A percentile compares a stretch with the other conserved stretches of the same genome.
Conservation (phyloP, 2,797 vertebrate species). For the Lagorchestes hirsutus region DNA sequence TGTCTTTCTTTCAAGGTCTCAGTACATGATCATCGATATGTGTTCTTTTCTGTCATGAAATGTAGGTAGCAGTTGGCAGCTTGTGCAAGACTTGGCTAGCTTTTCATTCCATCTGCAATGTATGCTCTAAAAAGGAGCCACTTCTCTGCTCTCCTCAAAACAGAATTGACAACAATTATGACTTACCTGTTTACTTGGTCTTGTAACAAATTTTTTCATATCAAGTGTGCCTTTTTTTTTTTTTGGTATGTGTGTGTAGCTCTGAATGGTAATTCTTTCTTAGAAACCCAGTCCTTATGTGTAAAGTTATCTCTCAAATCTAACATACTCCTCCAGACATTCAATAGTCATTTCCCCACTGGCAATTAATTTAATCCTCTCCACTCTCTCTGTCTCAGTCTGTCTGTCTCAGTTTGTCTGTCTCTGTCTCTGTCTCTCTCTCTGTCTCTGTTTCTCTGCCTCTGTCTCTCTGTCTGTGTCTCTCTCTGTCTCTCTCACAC, state of each 20-base stretch:
- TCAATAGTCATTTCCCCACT: not conserved
- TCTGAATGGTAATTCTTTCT: not conserved
- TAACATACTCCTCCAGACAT: not conserved
- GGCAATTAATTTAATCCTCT: not conserved
- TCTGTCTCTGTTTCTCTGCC: accelerated
- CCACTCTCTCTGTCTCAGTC: no score
- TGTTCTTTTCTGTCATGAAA: not conserved
- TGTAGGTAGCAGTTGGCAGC: not conserved
- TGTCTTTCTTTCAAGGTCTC: not conserved
- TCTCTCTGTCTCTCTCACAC: not conserved
- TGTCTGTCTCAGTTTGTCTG: no score
- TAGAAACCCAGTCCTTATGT: not conserved
- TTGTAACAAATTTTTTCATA: not conserved
- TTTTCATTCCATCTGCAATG: not conserved
- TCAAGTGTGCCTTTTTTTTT: not conserved
- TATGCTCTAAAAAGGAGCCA: not conserved
- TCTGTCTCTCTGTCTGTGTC: no score
- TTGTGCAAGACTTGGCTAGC: not conserved
- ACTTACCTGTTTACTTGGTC: not conserved
- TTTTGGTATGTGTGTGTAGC: not conserved
- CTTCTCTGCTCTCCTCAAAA: not conserved
- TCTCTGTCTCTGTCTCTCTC: no score
- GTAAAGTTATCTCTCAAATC: not conserved
- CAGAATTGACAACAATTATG: not conserved
- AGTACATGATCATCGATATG: not conserved